Base-by-base conservation (phyloP, 2,113 vertebrate genomes). In the Progne subis region DNA sequence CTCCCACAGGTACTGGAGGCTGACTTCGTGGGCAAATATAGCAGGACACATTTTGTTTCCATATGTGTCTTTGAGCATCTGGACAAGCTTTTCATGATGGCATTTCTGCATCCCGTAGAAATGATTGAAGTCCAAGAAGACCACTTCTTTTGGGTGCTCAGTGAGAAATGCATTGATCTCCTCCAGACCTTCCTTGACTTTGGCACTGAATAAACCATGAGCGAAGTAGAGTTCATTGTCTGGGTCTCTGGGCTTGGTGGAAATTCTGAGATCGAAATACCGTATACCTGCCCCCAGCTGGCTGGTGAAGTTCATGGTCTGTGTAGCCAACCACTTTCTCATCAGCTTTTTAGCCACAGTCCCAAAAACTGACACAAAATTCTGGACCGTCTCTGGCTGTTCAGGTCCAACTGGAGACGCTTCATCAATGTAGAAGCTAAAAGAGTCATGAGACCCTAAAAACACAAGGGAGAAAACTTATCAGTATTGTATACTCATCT, bases 401-500 rank as follows among this genome's bases (percentile, higher is more conserved):
- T 99, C 99, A 2, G 99, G 99, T 16, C 99, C 99, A 57, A 99
- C 99, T 6, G 99, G 99, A 94, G 99, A 99, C 12, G 99, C 97
- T 97, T 99, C 99, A n/a, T 99, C 99, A 3, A 99, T 99, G 98
- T 99, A 99, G 98, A 99, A 99, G 91, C 99, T 99, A 97, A 99
- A 99, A 61, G 99, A 99, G 90, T 99, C 99, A 32, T 99, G 99
- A 95, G 99, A 99, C 34, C 99, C 99, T 99, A 97, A 85, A 97
- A 94, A 84, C 91, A 95, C 31, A 97, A 96, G 14, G 97, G 65
- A 86, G 39, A 28, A 96, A 60, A 96, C 59, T 1, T 2, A 83
- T 61, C n/a, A 89, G 65, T 56, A 61, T 89, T 71, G 32, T 24
- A 46, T 23, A 55, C 18, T 74, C 2, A 23, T 44, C 21, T 12